These are phyloP conservation scores for Leptothorax acervorum DNA, from an alignment of 2,888 invertebrate species.

Conservation along the genomic window DNA sequence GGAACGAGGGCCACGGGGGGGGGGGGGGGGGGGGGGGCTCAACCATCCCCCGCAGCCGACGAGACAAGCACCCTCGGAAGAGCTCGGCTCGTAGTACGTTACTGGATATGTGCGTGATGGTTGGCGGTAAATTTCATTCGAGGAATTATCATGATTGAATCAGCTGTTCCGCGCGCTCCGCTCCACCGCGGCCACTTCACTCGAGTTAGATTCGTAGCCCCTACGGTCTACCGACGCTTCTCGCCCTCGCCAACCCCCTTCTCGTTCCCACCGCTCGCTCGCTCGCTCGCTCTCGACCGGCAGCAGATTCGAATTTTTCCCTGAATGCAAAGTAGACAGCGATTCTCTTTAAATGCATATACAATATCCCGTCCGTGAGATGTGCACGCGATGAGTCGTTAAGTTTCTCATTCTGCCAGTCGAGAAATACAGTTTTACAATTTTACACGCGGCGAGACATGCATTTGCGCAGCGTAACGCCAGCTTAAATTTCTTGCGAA, in stretches of 20 bases:
- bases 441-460: neutral
- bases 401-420: neutral
- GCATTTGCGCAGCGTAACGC: neutral
- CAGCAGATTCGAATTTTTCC: slow-evolving; percentile 68
- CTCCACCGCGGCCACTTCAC: slow-evolving; percentile 74
- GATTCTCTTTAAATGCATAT: slow-evolving; percentile 18
- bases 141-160: slow-evolving; percentile 86
- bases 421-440: neutral
- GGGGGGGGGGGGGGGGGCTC: neutral
- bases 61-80: slow-evolving; percentile 66
- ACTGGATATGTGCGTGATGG: slow-evolving; percentile 81
- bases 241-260: slow-evolving; percentile 43
- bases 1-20: slow-evolving; percentile 14
- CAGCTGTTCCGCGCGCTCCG: slow-evolving; percentile 80
- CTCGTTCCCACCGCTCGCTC: slow-evolving; percentile 11
- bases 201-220: slow-evolving; percentile 70
- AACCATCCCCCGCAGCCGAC: slow-evolving; percentile 75
- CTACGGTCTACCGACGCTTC: slow-evolving; percentile 27
- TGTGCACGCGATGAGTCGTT: slow-evolving; percentile 22
- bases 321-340: slow-evolving; percentile 60
- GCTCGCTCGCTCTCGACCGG: neutral
- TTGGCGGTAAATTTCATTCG: slow-evolving; percentile 85
- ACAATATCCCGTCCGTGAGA: slow-evolving; percentile 11
- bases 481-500: neutral
- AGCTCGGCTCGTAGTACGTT: slow-evolving; percentile 65